Percentiles rank a stretch among this genome's conserved stretches.
phyloP scores from a whole-genome alignment of 2,888 invertebrate genomes.

The Troides oblongomaculatus region DNA sequence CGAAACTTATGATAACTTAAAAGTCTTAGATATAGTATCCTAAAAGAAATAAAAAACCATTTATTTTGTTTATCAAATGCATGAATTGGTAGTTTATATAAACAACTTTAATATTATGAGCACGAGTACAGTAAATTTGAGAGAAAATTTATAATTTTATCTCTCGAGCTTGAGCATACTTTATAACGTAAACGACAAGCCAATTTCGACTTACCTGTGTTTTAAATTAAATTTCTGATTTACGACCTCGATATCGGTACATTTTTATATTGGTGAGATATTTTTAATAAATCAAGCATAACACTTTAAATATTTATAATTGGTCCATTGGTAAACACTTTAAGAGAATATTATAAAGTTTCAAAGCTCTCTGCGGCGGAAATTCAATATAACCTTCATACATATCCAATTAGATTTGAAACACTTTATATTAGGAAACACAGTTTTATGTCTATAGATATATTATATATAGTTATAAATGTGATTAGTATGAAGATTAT shows the following conservation, averaged over 20 bases:
- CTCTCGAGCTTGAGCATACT: conserved; percentile 45
- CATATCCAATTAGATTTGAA: too few species aligned
- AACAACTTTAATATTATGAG: conserved; percentile 5
- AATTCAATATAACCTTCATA: too few species aligned
- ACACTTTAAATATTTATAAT: neutral
- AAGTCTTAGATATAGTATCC: neutral
- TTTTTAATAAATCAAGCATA: conserved; percentile 3
- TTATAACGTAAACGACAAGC: conserved; percentile 57
- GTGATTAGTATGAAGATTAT: too few species aligned
- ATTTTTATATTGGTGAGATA: neutral
- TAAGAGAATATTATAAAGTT: too few species aligned
- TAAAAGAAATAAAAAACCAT: neutral
- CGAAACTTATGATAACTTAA: neutral
- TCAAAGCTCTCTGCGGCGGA: too few species aligned
- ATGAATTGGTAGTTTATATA: conserved; percentile 11
- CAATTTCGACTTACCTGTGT: conserved; percentile 54
- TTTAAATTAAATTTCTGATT: conserved; percentile 57
- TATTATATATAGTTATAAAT: too few species aligned
- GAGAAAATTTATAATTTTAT: conserved; percentile 22
- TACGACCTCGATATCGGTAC: conserved; percentile 34
- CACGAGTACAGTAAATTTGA: conserved; percentile 13
- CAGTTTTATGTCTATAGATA: too few species aligned
- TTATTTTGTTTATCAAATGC: conserved; percentile 3
- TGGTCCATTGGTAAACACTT: too few species aligned
- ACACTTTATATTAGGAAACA: too few species aligned